These are phyloP conservation scores for Xanthia togata DNA, from an alignment of 2,888 invertebrate genomes.

Conservation along the genomic window DNA sequence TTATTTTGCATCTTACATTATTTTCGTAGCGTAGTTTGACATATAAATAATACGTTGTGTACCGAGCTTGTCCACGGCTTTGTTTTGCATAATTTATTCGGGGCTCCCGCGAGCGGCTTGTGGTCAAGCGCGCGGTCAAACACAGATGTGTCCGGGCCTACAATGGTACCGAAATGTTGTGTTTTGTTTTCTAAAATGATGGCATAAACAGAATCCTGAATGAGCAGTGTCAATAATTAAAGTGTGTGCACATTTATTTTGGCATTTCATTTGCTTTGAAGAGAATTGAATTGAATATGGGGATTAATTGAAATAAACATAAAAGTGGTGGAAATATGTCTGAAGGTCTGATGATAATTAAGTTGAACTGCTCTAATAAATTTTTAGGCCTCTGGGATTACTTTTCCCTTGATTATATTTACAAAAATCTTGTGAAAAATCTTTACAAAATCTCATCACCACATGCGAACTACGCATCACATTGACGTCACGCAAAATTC, in stretches of 20 bases:
- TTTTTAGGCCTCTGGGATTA: no score
- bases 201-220: constrained; percentile 46
- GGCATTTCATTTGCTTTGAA: background rate
- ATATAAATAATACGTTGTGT: constrained; percentile 60
- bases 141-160: constrained; percentile 48
- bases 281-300: background rate
- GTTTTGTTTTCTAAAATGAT: constrained; percentile 34
- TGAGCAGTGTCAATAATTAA: constrained; percentile 36
- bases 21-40: constrained; percentile 35
- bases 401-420: no score
- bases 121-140: constrained; percentile 54
- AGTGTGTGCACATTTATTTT: constrained; percentile 7
- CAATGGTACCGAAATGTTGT: constrained; percentile 31
- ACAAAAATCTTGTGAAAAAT: no score
- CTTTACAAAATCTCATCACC: no score
- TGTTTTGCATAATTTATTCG: constrained; percentile 74
- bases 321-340: background rate
- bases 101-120: constrained; percentile 48
- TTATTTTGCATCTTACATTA: background rate
- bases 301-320: background rate
- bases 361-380: no score
- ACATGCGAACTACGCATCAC: no score
- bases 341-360: no score
- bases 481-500: no score
- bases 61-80: constrained; percentile 53